A percentile compares a stretch with the other conserved stretches of the same genome.
These are phyloP conservation scores for Nesogale talazaci DNA, from an alignment of 2,113 vertebrate species.

Conservation along the genomic window DNA sequence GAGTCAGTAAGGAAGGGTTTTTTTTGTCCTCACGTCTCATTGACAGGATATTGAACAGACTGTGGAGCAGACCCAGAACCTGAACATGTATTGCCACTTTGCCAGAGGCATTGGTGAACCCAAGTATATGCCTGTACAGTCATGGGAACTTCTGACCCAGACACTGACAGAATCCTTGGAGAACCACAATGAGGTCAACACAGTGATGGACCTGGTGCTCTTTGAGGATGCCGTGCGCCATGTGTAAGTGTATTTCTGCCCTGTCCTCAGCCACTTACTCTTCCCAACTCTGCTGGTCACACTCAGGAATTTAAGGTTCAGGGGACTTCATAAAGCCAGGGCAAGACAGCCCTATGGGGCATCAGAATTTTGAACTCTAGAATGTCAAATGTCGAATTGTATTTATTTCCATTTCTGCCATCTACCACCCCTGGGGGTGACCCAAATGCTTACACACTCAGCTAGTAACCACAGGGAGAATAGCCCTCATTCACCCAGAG, in stretches of 20 bases:
- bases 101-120: constrained; percentile 90
- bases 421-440: background rate
- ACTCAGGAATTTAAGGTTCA: background rate
- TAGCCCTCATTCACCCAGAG: background rate
- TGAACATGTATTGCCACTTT: constrained; percentile 96
- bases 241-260: constrained; percentile 89
- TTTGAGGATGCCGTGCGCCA: constrained; percentile 97
- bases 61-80: constrained; percentile 84
- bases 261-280: background rate
- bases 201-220: constrained; percentile 93
- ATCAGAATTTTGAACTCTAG: background rate
- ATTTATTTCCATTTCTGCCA: background rate
- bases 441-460: background rate
- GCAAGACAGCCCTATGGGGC: background rate
- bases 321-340: background rate
- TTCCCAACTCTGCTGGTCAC: background rate
- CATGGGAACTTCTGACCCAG: constrained; percentile 91
- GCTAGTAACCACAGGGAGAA: background rate
- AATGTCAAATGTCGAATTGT: too few relatives aligned
- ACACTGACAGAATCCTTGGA: constrained; percentile 92
- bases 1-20: background rate
- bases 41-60: constrained; percentile 88
- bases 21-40: background rate
- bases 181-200: constrained; percentile 94
- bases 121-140: constrained; percentile 90